Evolutionary conservation across 2,797 vertebrate species (phyloP).

Genomic region (Gila robusta): DNA sequence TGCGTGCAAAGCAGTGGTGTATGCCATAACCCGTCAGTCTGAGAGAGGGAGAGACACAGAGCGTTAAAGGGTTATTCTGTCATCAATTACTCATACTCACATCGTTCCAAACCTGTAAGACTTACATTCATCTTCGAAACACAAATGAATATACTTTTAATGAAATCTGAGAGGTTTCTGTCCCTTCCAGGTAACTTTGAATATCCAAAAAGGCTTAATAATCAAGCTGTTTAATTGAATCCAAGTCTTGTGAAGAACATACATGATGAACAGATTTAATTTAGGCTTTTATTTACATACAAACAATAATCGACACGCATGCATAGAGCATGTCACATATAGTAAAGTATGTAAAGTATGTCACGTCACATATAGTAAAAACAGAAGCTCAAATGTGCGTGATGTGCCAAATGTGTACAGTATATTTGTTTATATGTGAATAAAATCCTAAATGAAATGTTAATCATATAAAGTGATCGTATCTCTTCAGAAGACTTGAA

Average conservation of each 20-base stretch:
- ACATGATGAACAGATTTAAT: neutral
- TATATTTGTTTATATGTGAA: no score
- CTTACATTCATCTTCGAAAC: neutral
- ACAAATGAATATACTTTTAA: neutral
- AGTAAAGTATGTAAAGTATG: no score
- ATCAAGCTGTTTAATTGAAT: neutral
- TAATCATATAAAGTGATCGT: no score
- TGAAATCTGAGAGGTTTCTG: neutral
- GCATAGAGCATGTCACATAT: neutral
- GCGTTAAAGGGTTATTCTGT: neutral
- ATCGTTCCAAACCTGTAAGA: neutral
- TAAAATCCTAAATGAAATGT: no score
- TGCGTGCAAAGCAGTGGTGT: constrained; percentile 97
- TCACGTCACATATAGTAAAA: no score
- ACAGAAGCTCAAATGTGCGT: no score
- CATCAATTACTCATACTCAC: neutral
- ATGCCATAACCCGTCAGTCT: constrained; percentile 96
- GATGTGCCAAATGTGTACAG: no score
- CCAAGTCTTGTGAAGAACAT: neutral
- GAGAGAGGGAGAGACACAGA: constrained; percentile 49
- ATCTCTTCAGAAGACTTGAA: no score
- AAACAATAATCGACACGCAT: neutral
- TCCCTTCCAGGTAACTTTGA: neutral
- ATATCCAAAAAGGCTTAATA: neutral
- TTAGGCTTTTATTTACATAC: neutral